These are phyloP conservation scores for Ametastegia equiseti DNA, from an alignment of 2,888 invertebrate genomes.

Conservation along the genomic window DNA sequence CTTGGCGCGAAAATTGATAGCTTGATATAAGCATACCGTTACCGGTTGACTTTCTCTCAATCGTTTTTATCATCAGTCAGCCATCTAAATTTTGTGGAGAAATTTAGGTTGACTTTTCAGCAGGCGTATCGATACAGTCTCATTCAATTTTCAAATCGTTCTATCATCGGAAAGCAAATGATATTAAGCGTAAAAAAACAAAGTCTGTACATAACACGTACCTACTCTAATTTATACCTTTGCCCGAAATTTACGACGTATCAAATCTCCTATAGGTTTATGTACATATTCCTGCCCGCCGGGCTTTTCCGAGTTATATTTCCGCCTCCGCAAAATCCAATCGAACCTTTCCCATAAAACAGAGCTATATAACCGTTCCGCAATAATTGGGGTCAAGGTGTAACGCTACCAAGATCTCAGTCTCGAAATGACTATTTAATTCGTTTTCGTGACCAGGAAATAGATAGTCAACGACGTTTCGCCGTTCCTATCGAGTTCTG, in stretches of 20 bases:
- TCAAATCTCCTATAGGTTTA: neutral
- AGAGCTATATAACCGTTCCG: neutral
- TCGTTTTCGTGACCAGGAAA: neutral
- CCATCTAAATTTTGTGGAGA: neutral
- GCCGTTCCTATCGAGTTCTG: neutral
- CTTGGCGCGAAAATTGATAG: no score
- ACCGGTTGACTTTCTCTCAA: neutral
- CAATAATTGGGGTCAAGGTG: constrained; percentile 39
- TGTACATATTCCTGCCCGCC: neutral
- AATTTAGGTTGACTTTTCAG: no score
- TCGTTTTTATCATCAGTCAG: neutral
- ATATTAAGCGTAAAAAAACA: neutral
- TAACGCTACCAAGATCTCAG: neutral
- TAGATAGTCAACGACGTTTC: neutral
- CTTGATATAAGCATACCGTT: no score
- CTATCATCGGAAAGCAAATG: no score
- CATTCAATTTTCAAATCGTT: no score
- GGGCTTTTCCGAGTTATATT: neutral
- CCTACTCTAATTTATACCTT: neutral
- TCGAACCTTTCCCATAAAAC: constrained; percentile 34
- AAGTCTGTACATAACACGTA: no score
- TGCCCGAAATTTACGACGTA: neutral
- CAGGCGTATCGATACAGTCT: no score
- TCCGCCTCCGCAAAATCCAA: neutral
- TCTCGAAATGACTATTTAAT: neutral